Evolutionary conservation across 1,140 invertebrate species (phyloP).

Genomic region (Radopholus similis): DNA sequence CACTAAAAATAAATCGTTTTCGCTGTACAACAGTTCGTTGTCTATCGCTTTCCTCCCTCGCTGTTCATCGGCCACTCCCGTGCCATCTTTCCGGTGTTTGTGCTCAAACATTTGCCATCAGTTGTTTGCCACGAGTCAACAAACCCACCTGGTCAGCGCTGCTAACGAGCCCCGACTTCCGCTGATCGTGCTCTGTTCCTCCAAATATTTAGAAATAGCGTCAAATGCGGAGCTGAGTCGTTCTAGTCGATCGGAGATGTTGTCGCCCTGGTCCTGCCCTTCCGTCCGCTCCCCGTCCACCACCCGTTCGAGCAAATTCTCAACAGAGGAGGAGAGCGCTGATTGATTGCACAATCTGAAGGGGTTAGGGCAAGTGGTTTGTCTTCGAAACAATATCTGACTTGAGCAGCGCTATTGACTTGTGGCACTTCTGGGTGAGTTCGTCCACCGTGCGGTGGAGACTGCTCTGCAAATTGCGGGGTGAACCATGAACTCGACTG

Average conservation of each 20-base stretch:
- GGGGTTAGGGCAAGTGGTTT: neutral
- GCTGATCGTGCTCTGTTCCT: slow-evolving; percentile 25
- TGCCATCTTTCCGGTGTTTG: too few relatives aligned
- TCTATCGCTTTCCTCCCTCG: too few relatives aligned
- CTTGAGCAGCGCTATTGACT: slow-evolving; percentile 38
- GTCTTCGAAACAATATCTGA: slow-evolving; percentile 19
- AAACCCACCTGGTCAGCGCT: neutral
- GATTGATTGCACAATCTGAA: slow-evolving; percentile 42
- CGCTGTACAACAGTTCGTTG: too few relatives aligned
- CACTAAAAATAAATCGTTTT: too few relatives aligned
- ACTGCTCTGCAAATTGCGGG: slow-evolving; percentile 7
- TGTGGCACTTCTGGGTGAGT: slow-evolving; percentile 41
- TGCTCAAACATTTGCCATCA: too few relatives aligned
- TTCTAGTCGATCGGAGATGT: slow-evolving; percentile 34
- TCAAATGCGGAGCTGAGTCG: slow-evolving; percentile 36
- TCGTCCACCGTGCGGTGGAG: slow-evolving; percentile 42
- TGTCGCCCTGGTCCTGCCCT: slow-evolving; percentile 1
- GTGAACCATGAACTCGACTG: neutral
- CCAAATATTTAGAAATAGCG: slow-evolving; percentile 43
- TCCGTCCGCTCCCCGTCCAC: slow-evolving; percentile 21
- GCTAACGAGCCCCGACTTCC: neutral
- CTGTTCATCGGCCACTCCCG: too few relatives aligned
- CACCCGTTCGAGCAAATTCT: slow-evolving; percentile 37
- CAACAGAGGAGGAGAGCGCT: slow-evolving; percentile 40
- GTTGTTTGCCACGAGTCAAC: too few relatives aligned